These are phyloP conservation scores for Xenopus borealis DNA, from an alignment of 2,113 vertebrate genomes.

Conservation along the genomic window DNA sequence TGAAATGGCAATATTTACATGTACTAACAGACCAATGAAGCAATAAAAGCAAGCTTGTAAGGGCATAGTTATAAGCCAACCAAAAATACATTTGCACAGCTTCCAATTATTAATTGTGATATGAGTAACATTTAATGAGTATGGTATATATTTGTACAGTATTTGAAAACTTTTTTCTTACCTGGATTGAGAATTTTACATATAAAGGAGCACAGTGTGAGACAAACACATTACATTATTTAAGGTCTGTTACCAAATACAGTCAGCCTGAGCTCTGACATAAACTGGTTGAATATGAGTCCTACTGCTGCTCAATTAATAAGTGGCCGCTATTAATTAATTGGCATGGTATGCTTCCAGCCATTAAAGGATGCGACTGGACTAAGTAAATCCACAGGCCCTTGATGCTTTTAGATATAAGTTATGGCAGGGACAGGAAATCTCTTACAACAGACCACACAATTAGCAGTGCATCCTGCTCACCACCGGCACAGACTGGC, in stretches of 20 bases:
- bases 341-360: slow-evolving; percentile 13
- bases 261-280: background rate
- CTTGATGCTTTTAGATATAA: slow-evolving; percentile 34
- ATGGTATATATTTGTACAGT: no score
- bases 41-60: no score
- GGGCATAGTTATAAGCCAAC: no score
- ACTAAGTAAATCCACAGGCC: slow-evolving; percentile 23
- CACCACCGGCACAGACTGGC: background rate
- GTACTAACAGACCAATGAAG: no score
- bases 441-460: slow-evolving; percentile 32
- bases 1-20: no score
- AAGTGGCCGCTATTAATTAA: slow-evolving; percentile 29
- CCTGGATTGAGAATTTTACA: no score
- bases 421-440: slow-evolving; percentile 28
- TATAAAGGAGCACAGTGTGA: no score
- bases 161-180: no score
- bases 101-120: no score
- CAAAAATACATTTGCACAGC: no score
- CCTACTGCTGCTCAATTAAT: slow-evolving; percentile 35
- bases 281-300: background rate
- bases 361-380: slow-evolving; percentile 31
- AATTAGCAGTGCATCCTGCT: slow-evolving; percentile 26
- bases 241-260: background rate
- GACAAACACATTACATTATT: no score
- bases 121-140: no score